Conservation (phyloP, 2,797 vertebrate species). For the Lepus townsendii region DNA sequence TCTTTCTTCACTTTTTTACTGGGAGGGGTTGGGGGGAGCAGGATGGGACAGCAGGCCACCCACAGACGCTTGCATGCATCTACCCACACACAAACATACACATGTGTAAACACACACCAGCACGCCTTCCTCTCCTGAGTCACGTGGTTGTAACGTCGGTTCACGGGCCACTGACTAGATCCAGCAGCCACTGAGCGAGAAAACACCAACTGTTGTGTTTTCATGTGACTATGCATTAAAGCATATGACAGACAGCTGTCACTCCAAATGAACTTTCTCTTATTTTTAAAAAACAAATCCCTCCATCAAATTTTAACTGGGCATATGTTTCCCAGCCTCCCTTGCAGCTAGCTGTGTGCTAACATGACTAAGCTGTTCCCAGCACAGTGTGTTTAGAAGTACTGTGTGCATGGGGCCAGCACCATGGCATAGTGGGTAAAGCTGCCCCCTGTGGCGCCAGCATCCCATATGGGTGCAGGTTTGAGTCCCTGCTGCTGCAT, state of each 20-base stretch:
- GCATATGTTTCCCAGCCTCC: background rate
- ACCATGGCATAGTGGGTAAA: no score
- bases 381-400: background rate
- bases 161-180: background rate
- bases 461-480: no score
- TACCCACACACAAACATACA: background rate
- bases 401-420: background rate
- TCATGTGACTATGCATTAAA: background rate
- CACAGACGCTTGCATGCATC: background rate
- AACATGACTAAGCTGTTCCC: background rate
- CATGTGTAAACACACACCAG: background rate
- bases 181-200: background rate
- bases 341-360: background rate
- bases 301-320: background rate
- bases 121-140: background rate
- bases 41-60: background rate
- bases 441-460: no score
- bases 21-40: background rate
- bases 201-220: background rate
- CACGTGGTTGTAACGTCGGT: background rate
- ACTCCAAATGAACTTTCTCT: background rate
- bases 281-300: slow-evolving; percentile 34
- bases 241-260: background rate
- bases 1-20: slow-evolving; percentile 3
- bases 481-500: no score